Base-by-base conservation (phyloP, 2,888 invertebrate species). In the Therioaphis trifolii region DNA sequence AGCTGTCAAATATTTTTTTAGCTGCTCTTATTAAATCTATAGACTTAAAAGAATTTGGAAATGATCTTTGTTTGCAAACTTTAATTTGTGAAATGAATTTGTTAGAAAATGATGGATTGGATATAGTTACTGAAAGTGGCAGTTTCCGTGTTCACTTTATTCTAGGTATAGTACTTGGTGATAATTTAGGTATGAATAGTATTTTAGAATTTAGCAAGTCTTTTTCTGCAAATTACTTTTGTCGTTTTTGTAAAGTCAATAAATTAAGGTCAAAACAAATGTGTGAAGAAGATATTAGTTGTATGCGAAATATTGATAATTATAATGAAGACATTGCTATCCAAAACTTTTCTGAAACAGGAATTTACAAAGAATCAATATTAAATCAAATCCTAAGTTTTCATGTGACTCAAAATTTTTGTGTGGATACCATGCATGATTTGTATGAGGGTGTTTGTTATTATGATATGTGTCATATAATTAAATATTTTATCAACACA, bases 381-480 rank as follows among this genome's bases (percentile, higher is more conserved):
- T 61, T 61, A 9, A 61, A 61, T 27, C 24, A 14, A 61, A 24
- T 24, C n/a, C n/a, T 21, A 21, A 12, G 11, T 21, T 58, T 58
- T 58, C 58, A 58, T 58, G 58, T 58, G 9, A 58, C 58, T 21
- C 58, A 58, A 58, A 24, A 58, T 58, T 12, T 21, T 58, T 58
- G 58, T 58, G 21, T 58, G 21, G 58, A 58, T 21, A 21, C 21
- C 9, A 58, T 58, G 58, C 58, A 58, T 21, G 58, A 58, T 21
- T 43, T 43, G 43, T 43, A n/a, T n/a, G n/a, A n/a, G n/a, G n/a
- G n/a, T n/a, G n/a, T n/a, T n/a, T n/a, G n/a, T n/a, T n/a, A n/a
- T 43, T 43, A 43, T 43, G 43, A 43, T 43, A 43, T 43, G 43
- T 43, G 43, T 11, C 43, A 43, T 43, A 43, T 43, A 7, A 43